Percentiles rank a stretch among this genome's conserved stretches.
Evolutionary conservation across 2,888 invertebrate genomes (phyloP).

Genomic region (Lochmaea capreae): DNA sequence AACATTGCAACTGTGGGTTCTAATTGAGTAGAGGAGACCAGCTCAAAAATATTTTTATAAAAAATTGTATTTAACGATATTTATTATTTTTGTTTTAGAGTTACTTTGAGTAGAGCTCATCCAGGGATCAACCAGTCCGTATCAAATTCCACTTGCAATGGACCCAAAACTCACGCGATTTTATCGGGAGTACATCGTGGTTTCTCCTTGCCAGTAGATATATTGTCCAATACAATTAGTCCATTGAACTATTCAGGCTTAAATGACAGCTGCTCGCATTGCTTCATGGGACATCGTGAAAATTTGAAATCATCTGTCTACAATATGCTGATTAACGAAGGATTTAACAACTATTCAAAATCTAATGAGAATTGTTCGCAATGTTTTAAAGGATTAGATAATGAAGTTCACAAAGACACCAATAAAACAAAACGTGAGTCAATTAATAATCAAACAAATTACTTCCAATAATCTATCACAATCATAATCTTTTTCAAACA

Average conservation of each 20-base stretch:
- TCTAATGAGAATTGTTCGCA: slow-evolving; percentile 17
- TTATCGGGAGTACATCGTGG: background rate
- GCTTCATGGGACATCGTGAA: slow-evolving; percentile 1
- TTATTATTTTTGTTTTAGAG: background rate
- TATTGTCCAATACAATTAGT: background rate
- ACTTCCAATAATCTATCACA: too few relatives aligned
- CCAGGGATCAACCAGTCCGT: background rate
- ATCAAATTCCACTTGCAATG: background rate
- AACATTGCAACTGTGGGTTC: too few relatives aligned
- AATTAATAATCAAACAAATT: too few relatives aligned
- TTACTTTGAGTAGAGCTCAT: background rate
- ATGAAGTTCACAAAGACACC: background rate
- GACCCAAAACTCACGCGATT: background rate
- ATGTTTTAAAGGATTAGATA: slow-evolving; percentile 10
- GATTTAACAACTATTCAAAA: background rate
- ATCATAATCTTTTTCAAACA: too few relatives aligned
- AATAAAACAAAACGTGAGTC: slow-evolving; percentile 23
- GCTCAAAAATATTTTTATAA: too few relatives aligned
- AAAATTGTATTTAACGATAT: too few relatives aligned
- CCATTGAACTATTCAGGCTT: background rate
- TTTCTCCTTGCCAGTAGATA: background rate
- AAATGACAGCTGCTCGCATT: slow-evolving; percentile 8
- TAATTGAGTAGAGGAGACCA: too few relatives aligned
- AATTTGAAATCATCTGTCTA: slow-evolving; percentile 9
- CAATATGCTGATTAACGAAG: slow-evolving; percentile 13